A percentile compares a stretch with the other conserved stretches of the same genome.
These are phyloP conservation scores for Ochotona curzoniae DNA, from an alignment of 2,113 vertebrate species.

Conservation along the genomic window DNA sequence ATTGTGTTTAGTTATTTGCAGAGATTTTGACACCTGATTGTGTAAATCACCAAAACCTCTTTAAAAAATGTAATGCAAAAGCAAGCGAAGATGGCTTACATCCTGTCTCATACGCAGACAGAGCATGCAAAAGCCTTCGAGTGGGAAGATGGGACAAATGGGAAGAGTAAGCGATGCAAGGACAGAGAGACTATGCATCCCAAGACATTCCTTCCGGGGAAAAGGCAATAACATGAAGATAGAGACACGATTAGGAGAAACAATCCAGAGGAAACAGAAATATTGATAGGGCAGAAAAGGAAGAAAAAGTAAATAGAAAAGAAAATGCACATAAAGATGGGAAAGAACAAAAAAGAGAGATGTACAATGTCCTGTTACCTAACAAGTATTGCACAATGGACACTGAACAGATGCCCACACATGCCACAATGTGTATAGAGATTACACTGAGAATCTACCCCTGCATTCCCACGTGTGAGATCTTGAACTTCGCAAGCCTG, in stretches of 20 bases:
- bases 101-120: background rate
- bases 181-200: background rate
- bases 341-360: conserved; percentile 7
- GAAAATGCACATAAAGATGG: background rate
- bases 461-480: background rate
- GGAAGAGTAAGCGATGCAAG: background rate
- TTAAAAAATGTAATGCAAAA: conserved; percentile 29
- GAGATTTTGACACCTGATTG: background rate
- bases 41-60: conserved; percentile 44
- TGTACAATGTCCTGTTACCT: background rate
- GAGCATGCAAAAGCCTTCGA: background rate
- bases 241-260: background rate
- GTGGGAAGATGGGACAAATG: background rate
- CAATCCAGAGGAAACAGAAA: background rate
- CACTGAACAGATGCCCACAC: background rate
- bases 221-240: conserved; percentile 1
- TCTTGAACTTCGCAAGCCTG: conserved; percentile 1
- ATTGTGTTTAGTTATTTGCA: conserved; percentile 61
- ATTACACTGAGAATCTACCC: background rate
- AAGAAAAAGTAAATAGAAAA: background rate
- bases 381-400: background rate
- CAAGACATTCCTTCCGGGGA: background rate
- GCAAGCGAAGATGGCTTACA: conserved; percentile 19
- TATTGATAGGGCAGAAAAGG: background rate
- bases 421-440: background rate